Percentiles rank a stretch among this genome's conserved stretches.
Evolutionary conservation across 2,113 vertebrate genomes (phyloP).

Genomic region (Danionella cerebrum): DNA sequence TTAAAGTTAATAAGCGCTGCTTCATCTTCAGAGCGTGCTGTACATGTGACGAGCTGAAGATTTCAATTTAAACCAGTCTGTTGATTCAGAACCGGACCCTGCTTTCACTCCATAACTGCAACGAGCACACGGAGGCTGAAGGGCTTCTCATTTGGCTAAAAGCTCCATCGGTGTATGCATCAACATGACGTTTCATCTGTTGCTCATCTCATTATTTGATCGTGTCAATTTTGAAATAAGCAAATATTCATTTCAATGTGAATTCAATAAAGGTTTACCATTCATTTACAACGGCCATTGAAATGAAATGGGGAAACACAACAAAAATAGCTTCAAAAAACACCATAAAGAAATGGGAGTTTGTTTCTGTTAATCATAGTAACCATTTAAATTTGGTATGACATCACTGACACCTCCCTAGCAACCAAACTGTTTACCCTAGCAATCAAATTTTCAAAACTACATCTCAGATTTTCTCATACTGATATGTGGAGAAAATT

Average conservation of each 20-base stretch:
- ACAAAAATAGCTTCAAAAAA: too few relatives aligned
- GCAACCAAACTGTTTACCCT: too few relatives aligned
- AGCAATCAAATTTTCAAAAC: too few relatives aligned
- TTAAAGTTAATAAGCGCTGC: constrained; percentile 13
- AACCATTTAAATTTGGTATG: too few relatives aligned
- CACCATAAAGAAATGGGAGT: too few relatives aligned
- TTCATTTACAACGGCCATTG: background rate
- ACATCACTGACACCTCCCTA: too few relatives aligned
- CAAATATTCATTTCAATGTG: background rate
- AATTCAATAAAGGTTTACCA: background rate
- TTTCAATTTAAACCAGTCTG: background rate
- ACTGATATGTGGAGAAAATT: too few relatives aligned
- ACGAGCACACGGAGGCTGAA: background rate
- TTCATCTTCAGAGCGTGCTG: background rate
- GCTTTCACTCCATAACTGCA: background rate
- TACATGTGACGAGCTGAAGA: background rate
- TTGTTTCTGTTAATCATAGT: too few relatives aligned
- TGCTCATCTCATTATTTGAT: background rate
- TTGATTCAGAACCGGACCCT: background rate
- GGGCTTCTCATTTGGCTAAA: background rate
- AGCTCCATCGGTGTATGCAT: background rate
- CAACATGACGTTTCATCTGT: background rate
- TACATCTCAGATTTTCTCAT: too few relatives aligned
- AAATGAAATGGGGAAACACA: too few relatives aligned
- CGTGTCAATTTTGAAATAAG: background rate